Percentiles rank a stretch among this genome's conserved stretches.
phyloP scores from a whole-genome alignment of 2,888 invertebrate species.

The Trilocha varians region DNA sequence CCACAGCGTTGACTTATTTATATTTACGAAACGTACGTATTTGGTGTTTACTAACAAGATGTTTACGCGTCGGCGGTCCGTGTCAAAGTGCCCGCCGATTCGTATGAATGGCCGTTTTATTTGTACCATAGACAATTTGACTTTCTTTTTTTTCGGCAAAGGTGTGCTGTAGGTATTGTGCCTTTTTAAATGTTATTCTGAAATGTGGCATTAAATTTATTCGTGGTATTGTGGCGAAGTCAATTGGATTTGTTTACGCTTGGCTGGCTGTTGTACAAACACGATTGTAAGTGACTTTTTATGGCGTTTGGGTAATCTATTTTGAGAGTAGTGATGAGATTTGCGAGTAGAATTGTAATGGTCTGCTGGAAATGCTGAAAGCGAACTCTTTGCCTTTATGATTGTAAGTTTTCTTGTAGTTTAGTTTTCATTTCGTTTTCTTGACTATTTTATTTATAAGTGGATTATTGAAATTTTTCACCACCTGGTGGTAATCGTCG shows the following conservation, averaged over 20 bases:
- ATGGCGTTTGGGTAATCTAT: too few relatives aligned
- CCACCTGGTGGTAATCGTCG: too few relatives aligned
- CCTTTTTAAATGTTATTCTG: conserved; percentile 4
- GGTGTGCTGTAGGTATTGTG: conserved; percentile 16
- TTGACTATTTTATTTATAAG: too few relatives aligned
- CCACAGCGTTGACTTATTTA: conserved; percentile 42
- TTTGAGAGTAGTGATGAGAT: too few relatives aligned
- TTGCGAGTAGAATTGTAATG: too few relatives aligned
- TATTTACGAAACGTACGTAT: conserved; percentile 63
- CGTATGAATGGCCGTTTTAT: conserved; percentile 22
- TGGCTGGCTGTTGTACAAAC: too few relatives aligned
- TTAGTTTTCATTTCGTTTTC: too few relatives aligned
- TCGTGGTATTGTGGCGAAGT: background rate
- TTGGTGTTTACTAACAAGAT: conserved; percentile 66
- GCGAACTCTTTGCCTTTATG: too few relatives aligned
- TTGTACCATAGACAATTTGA: conserved; percentile 36
- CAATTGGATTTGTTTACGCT: background rate
- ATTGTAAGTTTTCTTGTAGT: too few relatives aligned
- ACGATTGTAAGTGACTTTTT: too few relatives aligned
- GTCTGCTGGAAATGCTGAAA: too few relatives aligned
- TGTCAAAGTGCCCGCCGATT: conserved; percentile 53
- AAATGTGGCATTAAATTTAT: background rate
- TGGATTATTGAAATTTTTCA: too few relatives aligned
- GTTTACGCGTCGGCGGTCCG: conserved; percentile 36
- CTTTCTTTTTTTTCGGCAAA: conserved; percentile 24